These are phyloP conservation scores for Pseudorhombus dupliciocellatus DNA, from an alignment of 2,113 vertebrate genomes.

Conservation along the genomic window DNA sequence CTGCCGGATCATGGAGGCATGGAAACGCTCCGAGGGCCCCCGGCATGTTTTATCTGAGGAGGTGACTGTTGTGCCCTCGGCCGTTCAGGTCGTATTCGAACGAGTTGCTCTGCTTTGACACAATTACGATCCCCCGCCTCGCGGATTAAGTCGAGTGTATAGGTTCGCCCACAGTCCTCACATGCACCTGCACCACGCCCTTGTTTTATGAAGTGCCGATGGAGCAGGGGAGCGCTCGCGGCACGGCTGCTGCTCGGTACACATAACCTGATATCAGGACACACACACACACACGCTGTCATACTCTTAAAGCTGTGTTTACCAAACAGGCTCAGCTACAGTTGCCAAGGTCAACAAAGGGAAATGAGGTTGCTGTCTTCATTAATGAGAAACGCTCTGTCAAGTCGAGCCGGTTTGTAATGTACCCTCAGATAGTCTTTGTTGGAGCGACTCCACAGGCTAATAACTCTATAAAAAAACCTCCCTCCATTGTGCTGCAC, in stretches of 20 bases:
- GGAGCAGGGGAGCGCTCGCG: constrained; percentile 4
- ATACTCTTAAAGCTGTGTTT: constrained; percentile 22
- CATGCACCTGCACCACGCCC: constrained; percentile 40
- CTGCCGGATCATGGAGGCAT: constrained; percentile 22
- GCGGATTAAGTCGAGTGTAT: constrained; percentile 9
- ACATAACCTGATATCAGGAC: constrained; percentile 14
- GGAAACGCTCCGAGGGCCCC: not conserved
- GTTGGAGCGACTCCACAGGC: not conserved
- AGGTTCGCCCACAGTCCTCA: constrained; percentile 2
- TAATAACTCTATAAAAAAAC: constrained; percentile 2
- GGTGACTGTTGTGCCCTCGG: not conserved
- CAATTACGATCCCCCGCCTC: not conserved
- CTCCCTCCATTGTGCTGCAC: not conserved
- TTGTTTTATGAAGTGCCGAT: constrained; percentile 35
- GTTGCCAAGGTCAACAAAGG: constrained; percentile 64
- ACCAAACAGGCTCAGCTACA: constrained; percentile 43
- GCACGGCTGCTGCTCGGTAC: constrained; percentile 14
- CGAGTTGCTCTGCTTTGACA: not conserved
- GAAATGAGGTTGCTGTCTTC: constrained; percentile 61
- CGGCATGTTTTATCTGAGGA: not conserved
- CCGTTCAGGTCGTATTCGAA: constrained; percentile 2
- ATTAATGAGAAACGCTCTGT: constrained; percentile 50
- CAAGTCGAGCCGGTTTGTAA: constrained; percentile 67
- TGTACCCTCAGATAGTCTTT: constrained; percentile 20
- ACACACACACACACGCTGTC: not conserved